Evolutionary conservation across 2,888 invertebrate genomes (phyloP).

Genomic region (Patella caerulea): DNA sequence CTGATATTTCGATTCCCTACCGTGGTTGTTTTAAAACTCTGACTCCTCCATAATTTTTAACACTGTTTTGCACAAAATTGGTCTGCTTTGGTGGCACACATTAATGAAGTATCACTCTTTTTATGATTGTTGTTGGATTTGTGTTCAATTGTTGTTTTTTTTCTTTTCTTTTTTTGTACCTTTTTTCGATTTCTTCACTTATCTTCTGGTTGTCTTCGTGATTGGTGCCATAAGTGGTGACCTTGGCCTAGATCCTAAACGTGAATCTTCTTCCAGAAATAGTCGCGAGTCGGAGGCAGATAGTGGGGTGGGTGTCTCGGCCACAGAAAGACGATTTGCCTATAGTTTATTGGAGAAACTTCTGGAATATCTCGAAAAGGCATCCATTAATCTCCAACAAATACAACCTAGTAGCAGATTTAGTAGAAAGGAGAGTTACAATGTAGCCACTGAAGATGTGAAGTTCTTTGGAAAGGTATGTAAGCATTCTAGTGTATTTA

Average conservation of each 20-base stretch:
- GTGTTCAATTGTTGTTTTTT: conserved; percentile 21
- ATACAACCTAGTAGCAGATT: conserved; percentile 93
- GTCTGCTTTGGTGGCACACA: neutral
- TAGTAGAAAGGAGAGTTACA: conserved; percentile 81
- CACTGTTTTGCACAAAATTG: too few species aligned
- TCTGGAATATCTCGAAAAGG: conserved; percentile 95
- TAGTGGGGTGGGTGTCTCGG: conserved; percentile 74
- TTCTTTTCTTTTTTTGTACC: conserved; percentile 25
- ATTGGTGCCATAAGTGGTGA: conserved; percentile 38
- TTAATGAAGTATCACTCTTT: neutral
- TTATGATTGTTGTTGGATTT: conserved; percentile 21
- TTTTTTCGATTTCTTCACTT: conserved; percentile 26
- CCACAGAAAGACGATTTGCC: conserved; percentile 94
- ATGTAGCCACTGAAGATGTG: conserved; percentile 91
- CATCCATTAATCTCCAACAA: conserved; percentile 90
- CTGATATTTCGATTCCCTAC: too few species aligned
- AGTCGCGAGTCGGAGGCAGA: conserved; percentile 65
- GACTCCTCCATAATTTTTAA: too few species aligned
- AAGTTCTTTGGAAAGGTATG: conserved; percentile 98
- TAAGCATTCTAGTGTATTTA: neutral
- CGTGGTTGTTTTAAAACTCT: too few species aligned
- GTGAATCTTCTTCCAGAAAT: conserved; percentile 59
- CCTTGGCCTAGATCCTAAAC: conserved; percentile 38
- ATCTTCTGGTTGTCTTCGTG: conserved; percentile 17
- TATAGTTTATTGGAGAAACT: conserved; percentile 97